Percentiles rank a stretch among this genome's conserved stretches.
Conservation (phyloP, 2,888 invertebrate genomes). For the Xestia xanthographa region DNA sequence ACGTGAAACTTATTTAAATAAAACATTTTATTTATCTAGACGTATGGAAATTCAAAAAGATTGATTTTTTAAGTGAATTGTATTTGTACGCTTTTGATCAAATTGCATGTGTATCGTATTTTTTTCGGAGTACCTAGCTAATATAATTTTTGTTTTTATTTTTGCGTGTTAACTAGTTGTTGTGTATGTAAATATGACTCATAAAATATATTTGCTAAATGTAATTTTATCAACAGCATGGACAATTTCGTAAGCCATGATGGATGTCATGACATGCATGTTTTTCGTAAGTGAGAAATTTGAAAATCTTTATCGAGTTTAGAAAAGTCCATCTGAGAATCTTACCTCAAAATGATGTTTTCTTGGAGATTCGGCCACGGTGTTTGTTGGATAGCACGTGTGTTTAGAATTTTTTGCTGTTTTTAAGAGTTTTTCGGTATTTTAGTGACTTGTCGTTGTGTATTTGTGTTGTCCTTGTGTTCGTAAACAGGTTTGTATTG, state of each 20-base stretch:
- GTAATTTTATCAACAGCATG: background rate
- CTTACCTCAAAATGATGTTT: too few relatives aligned
- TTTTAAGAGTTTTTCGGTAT: too few relatives aligned
- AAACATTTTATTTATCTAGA: constrained; percentile 63
- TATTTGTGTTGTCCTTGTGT: too few relatives aligned
- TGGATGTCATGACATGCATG: background rate
- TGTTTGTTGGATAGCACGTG: too few relatives aligned
- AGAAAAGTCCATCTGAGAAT: too few relatives aligned
- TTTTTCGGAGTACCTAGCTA: background rate
- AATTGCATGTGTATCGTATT: constrained; percentile 20
- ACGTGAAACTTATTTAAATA: constrained; percentile 72
- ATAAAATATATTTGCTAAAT: background rate
- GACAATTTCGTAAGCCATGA: too few relatives aligned
- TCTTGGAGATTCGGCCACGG: too few relatives aligned
- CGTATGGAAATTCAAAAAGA: constrained; percentile 31
- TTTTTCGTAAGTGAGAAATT: too few relatives aligned
- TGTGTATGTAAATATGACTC: background rate
- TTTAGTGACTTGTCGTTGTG: too few relatives aligned
- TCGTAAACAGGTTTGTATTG: too few relatives aligned
- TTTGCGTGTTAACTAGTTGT: background rate
- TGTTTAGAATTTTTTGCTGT: too few relatives aligned
- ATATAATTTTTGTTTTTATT: constrained; percentile 4
- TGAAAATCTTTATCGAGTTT: too few relatives aligned
- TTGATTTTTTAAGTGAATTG: constrained; percentile 43
- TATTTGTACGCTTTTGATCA: constrained; percentile 25